Base-by-base conservation (phyloP, 2,888 invertebrate species). In the Hipparchia semele region DNA sequence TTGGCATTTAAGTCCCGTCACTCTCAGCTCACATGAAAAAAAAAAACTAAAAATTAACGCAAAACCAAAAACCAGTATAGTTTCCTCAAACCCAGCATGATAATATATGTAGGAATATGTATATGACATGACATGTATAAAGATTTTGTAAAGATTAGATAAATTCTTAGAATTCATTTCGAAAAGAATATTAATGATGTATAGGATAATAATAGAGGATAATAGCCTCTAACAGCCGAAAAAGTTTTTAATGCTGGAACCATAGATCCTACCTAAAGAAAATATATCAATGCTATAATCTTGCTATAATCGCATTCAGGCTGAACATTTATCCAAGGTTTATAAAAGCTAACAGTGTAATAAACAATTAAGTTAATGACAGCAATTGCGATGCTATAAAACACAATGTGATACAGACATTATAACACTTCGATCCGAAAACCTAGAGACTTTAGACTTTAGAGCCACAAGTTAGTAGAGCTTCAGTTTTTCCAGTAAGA, bases 121-220 rank as follows among this genome's bases (percentile, higher is more conserved):
- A 39, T 39, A 39, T 39, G 23, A 23, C 5, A 39, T 39, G 39
- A 39, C 39, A 39, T 39, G 39, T 64, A 6, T 8, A 8, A 49
- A 62, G 62, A 62, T 62, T 62, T 62, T 46, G 13, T 64, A 64
- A 51, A 64, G 64, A 51, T 64, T 51, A 64, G 64, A 51, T 62
- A 8, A 23, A 51, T 10, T 64, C 49, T 64, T 51, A 23, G 23
- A 64, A 62, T 46, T 33, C 6, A 49, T 9, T 13, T 51, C 49
- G 3, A 64, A 64, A 13, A 64, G 13, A n/a, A n/a, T 23, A 51
- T 62, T 6, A 6, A 62, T 62, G 49, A 13, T 23, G 51, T 51
- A 51, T 51, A 51, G 49, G 51, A 33, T 23, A 64, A 51, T 10
- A 49, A 10, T 23, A 51, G 10, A 64, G 5, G 49, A 51, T 59